A percentile compares a stretch with the other conserved stretches of the same genome.
Conservation (phyloP, 2,797 vertebrate species). For the Pogoniulus pusillus region DNA sequence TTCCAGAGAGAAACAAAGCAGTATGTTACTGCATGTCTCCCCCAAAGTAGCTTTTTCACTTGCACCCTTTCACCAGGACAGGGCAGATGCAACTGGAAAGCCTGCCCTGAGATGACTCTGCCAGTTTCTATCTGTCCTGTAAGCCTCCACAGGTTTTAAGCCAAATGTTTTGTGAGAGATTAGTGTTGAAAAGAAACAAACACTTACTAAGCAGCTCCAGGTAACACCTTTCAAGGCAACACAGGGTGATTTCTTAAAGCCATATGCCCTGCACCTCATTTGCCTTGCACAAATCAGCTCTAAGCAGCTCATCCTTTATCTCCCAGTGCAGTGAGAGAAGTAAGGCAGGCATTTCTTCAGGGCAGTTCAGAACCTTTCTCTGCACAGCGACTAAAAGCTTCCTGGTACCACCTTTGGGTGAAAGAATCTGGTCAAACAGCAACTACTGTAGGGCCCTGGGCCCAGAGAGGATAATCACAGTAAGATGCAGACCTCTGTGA, state of each 20-base stretch:
- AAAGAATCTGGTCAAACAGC: neutral
- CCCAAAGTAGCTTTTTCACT: neutral
- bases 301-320: neutral
- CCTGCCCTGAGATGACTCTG: conserved; percentile 5
- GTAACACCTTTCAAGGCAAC: conserved; percentile 17
- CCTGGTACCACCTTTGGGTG: neutral
- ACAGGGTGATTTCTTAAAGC: neutral
- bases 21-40: neutral
- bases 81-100: neutral
- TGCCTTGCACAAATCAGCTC: neutral
- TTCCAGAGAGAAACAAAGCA: conserved; percentile 1
- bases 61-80: neutral
- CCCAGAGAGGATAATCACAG: neutral
- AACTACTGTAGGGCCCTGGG: neutral
- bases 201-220: conserved; percentile 1
- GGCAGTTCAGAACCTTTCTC: neutral
- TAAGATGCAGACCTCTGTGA: neutral
- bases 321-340: neutral
- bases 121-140: neutral
- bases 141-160: neutral
- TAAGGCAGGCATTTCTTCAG: neutral
- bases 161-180: conserved; percentile 27
- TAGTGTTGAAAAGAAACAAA: conserved; percentile 39
- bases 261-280: neutral
- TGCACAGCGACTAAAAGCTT: too few species aligned